Conservation (phyloP, 2,888 invertebrate species). For the Drosophila helvetica region DNA sequence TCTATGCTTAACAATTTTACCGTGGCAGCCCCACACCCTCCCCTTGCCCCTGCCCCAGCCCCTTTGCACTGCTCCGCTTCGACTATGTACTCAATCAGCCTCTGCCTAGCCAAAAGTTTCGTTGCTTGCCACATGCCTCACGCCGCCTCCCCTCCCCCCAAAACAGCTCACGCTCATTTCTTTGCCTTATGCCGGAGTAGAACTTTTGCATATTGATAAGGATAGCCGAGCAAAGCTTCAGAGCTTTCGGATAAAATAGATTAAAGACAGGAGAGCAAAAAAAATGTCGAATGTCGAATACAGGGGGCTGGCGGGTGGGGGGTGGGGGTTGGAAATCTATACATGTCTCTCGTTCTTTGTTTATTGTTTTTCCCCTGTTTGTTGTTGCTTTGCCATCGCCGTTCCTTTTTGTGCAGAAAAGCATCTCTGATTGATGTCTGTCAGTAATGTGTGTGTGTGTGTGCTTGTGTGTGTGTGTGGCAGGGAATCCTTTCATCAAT, state of each 20-base stretch:
- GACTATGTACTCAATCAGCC: slow-evolving; percentile 51
- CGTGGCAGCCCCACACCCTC: slow-evolving; percentile 35
- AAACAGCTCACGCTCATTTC: slow-evolving; percentile 16
- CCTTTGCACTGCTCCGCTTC: slow-evolving; percentile 1
- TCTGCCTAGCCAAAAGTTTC: slow-evolving; percentile 46
- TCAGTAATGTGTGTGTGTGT: slow-evolving; percentile 49
- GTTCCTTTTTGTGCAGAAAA: slow-evolving; percentile 8
- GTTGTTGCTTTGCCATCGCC: slow-evolving; percentile 7
- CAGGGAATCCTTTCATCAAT: slow-evolving; percentile 69
- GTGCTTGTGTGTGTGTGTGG: slow-evolving; percentile 1
- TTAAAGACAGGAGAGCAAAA: slow-evolving; percentile 49
- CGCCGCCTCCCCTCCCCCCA: neutral
- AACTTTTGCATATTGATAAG: slow-evolving; percentile 79
- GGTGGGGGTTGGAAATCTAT: neutral
- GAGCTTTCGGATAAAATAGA: slow-evolving; percentile 62
- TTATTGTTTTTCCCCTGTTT: slow-evolving; percentile 23
- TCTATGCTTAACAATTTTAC: slow-evolving; percentile 76
- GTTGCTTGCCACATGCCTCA: slow-evolving; percentile 15
- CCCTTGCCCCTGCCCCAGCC: neutral
- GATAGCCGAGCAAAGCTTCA: slow-evolving; percentile 33
- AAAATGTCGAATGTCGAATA: slow-evolving; percentile 24
- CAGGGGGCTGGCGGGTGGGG: neutral
- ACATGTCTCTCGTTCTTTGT: neutral
- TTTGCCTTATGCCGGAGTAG: slow-evolving; percentile 23
- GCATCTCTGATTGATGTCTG: slow-evolving; percentile 69